Conservation (phyloP, 2,888 invertebrate species). For the Omphaloscelis lunosa region DNA sequence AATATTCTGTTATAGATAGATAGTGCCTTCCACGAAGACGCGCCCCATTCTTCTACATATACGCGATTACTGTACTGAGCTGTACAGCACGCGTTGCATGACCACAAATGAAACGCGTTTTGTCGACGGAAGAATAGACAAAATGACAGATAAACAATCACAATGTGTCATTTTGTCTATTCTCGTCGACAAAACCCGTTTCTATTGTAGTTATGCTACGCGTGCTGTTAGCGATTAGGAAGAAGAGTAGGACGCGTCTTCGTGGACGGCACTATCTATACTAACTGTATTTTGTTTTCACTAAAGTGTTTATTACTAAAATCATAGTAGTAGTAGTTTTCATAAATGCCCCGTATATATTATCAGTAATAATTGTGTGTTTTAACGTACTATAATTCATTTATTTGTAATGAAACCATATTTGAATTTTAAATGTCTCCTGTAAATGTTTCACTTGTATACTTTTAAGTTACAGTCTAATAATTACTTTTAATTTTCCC, state of each 20-base stretch:
- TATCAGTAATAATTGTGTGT: constrained; percentile 3
- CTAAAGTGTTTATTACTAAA: constrained; percentile 8
- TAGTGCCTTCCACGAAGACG: no score
- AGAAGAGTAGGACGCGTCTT: no score
- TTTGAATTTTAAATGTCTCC: neutral
- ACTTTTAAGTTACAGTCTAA: neutral
- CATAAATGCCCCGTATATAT: neutral
- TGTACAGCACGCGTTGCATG: no score
- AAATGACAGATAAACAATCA: no score
- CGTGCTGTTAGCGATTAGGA: no score
- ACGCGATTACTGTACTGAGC: no score
- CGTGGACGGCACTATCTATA: neutral
- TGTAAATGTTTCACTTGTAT: constrained; percentile 1
- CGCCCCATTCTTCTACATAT: no score
- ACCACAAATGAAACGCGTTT: no score
- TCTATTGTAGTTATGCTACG: no score
- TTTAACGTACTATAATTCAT: neutral
- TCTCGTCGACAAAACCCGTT: no score
- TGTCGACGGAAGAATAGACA: no score
- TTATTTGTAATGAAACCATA: neutral
- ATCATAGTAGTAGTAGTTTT: constrained; percentile 2
- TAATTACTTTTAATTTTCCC: neutral
- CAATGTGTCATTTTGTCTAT: no score
- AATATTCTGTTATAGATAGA: constrained; percentile 23
- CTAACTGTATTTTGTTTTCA: constrained; percentile 43